Evolutionary conservation across 1,140 invertebrate species (phyloP).

Genomic region (Cotesia vestalis): DNA sequence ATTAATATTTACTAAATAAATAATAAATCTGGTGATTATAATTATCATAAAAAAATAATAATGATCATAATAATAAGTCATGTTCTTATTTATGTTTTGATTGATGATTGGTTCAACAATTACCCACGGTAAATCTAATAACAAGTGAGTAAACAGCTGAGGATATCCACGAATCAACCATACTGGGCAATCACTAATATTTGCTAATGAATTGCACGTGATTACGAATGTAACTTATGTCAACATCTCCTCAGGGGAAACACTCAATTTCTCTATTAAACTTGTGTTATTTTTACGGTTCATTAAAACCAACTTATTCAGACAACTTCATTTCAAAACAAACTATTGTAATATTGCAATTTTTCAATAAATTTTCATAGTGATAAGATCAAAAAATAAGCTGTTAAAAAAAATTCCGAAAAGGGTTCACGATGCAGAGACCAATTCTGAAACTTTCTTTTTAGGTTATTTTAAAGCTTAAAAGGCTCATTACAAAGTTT

Average conservation of each 20-base stretch:
- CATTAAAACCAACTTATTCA: neutral
- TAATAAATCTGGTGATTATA: too few relatives aligned
- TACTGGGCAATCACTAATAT: constrained; percentile 27
- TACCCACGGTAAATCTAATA: neutral
- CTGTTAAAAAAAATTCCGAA: too few relatives aligned
- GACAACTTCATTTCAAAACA: neutral
- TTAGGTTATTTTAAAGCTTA: too few relatives aligned
- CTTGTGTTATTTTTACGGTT: neutral
- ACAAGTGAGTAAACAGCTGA: constrained; percentile 18
- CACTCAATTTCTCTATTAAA: neutral
- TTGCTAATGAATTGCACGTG: constrained; percentile 39
- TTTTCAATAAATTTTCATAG: too few relatives aligned
- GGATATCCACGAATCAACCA: constrained; percentile 29
- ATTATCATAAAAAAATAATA: too few relatives aligned
- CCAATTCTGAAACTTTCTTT: too few relatives aligned
- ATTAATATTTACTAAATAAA: too few relatives aligned
- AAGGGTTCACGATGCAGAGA: too few relatives aligned
- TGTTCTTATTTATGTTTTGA: neutral
- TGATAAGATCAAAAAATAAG: too few relatives aligned
- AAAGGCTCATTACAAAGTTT: too few relatives aligned
- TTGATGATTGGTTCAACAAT: neutral
- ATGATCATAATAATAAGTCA: too few relatives aligned
- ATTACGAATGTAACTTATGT: constrained; percentile 17
- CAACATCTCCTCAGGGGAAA: neutral
- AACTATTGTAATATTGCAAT: too few relatives aligned